Percentiles rank a stretch among this genome's conserved stretches.
phyloP scores from a whole-genome alignment of 1,140 invertebrate species.

The Venustaconcha ellipsiformis region DNA sequence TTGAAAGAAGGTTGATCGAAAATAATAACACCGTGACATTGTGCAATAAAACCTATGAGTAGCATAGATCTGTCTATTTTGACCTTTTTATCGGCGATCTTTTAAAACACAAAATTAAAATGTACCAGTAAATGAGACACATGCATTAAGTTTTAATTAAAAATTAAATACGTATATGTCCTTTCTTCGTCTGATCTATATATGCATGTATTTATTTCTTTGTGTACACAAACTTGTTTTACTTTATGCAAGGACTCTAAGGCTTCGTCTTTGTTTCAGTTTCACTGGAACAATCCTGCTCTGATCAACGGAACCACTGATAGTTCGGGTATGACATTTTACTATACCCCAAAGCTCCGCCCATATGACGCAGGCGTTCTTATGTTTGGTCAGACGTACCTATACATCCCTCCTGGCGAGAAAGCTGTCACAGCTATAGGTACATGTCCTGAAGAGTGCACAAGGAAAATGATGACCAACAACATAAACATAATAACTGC shows the following conservation, averaged over 20 bases:
- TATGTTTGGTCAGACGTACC: constrained; percentile 28
- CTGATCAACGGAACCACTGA: constrained; percentile 17
- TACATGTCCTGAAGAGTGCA: constrained; percentile 6
- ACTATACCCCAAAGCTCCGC: constrained; percentile 38
- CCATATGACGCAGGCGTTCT: constrained; percentile 28
- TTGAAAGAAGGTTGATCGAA: too few species aligned
- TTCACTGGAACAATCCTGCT: constrained; percentile 47
- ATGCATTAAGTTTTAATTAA: too few species aligned
- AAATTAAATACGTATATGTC: background rate
- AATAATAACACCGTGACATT: too few species aligned
- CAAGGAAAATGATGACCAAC: constrained; percentile 1
- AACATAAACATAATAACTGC: background rate
- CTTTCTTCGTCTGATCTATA: background rate
- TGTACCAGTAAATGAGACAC: too few species aligned
- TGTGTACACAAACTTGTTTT: background rate
- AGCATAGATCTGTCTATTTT: background rate
- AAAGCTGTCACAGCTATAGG: background rate
- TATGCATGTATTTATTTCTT: too few species aligned
- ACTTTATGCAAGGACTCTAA: background rate
- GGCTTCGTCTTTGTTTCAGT: constrained; percentile 8
- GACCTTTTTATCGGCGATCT: too few species aligned
- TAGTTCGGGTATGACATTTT: constrained; percentile 34
- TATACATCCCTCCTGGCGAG: constrained; percentile 34
- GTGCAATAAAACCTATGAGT: too few species aligned
- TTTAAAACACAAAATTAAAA: too few species aligned